Conservation (phyloP, 2,113 vertebrate species). For the Calidris pygmaea region DNA sequence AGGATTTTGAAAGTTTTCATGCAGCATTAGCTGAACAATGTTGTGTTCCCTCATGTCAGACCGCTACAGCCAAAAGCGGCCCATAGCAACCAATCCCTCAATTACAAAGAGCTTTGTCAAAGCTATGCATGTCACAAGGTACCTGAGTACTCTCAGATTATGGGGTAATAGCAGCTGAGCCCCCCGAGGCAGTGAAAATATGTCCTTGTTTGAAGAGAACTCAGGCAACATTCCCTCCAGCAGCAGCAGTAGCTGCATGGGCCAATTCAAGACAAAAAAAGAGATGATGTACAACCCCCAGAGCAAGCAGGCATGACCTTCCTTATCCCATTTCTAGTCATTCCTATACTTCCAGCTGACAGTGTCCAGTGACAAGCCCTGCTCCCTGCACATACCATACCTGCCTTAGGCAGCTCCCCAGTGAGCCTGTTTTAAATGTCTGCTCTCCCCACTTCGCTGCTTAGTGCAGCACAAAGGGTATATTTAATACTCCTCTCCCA, state of each 20-base stretch:
- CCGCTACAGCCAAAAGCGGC: neutral
- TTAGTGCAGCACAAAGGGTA: neutral
- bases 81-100: neutral
- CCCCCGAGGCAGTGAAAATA: neutral
- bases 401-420: neutral
- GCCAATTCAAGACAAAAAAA: neutral
- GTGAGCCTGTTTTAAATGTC: neutral
- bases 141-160: neutral
- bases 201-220: rapidly evolving
- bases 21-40: neutral
- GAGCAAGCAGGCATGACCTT: neutral
- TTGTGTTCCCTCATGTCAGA: neutral
- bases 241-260: rapidly evolving
- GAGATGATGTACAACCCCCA: neutral
- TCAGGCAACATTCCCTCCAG: neutral
- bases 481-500: neutral
- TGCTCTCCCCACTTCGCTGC: neutral
- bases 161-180: neutral
- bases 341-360: neutral
- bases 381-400: neutral
- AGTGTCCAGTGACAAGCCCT: neutral
- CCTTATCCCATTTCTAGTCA: neutral
- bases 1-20: neutral
- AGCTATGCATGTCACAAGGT: neutral
- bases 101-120: neutral